Percentiles rank a stretch among this genome's conserved stretches.
phyloP scores from a whole-genome alignment of 2,888 invertebrate species.

The Orthosia incerta region DNA sequence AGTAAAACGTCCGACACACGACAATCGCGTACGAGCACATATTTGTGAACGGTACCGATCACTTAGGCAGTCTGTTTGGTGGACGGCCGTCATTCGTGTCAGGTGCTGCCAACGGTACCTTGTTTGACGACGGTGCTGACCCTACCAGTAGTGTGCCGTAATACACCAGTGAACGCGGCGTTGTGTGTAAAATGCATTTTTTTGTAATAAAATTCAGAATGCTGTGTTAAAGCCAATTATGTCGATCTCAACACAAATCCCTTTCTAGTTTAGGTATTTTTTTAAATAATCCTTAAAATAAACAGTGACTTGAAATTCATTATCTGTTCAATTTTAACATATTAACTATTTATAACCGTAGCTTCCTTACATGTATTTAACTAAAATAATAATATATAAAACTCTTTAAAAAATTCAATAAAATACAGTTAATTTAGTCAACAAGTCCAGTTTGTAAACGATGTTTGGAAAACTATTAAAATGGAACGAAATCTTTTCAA shows the following conservation, averaged over 20 bases:
- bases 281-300: too few species aligned
- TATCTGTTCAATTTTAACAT: too few species aligned
- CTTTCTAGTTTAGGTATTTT: too few species aligned
- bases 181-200: neutral
- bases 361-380: too few species aligned
- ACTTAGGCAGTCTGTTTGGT: conserved; percentile 86
- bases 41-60: conserved; percentile 88
- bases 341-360: too few species aligned
- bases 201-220: conserved; percentile 5
- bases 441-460: neutral
- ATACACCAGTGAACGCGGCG: conserved; percentile 59
- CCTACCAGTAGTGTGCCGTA: conserved; percentile 74
- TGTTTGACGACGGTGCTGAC: conserved; percentile 87
- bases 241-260: neutral
- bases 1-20: conserved; percentile 40
- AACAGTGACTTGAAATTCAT: too few species aligned
- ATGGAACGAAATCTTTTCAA: too few species aligned
- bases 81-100: conserved; percentile 86
- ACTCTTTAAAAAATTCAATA: too few species aligned
- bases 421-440: neutral
- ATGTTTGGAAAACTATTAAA: too few species aligned
- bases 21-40: conserved; percentile 74
- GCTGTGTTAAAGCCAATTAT: neutral
- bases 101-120: conserved; percentile 88
- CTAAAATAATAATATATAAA: neutral